Conservation (phyloP, 2,797 vertebrate genomes). For the Lacerta viridis region DNA sequence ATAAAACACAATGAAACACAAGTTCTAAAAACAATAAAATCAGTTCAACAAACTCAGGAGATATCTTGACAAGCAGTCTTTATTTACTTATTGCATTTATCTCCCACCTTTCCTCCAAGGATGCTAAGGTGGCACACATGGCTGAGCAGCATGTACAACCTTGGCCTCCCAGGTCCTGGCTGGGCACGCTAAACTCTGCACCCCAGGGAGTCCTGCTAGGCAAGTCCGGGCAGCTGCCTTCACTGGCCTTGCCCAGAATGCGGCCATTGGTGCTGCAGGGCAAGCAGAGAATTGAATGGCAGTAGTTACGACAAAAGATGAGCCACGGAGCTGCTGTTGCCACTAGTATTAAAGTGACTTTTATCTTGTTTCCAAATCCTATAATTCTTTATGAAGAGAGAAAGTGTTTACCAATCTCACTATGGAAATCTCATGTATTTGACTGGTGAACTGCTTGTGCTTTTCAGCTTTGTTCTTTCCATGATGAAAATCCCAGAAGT, state of each 20-base stretch:
- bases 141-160: too few relatives aligned
- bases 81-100: too few relatives aligned
- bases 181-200: too few relatives aligned
- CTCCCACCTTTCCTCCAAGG: too few relatives aligned
- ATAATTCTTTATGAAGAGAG: background rate
- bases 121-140: too few relatives aligned
- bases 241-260: background rate
- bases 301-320: background rate
- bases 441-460: background rate
- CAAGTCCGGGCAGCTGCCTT: background rate
- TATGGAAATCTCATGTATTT: background rate
- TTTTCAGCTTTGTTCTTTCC: conserved; percentile 34
- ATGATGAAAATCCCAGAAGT: conserved; percentile 44
- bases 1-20: too few relatives aligned
- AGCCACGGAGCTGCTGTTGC: background rate
- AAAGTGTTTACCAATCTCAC: background rate
- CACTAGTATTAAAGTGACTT: background rate
- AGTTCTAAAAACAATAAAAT: too few relatives aligned
- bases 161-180: too few relatives aligned
- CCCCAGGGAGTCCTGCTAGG: too few relatives aligned
- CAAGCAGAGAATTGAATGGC: background rate
- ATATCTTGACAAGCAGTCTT: too few relatives aligned
- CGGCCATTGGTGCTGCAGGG: too few relatives aligned
- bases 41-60: too few relatives aligned
- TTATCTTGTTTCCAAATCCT: background rate